Evolutionary conservation across 2,113 vertebrate species (phyloP).

Genomic region (Xyliphius kryptos): DNA sequence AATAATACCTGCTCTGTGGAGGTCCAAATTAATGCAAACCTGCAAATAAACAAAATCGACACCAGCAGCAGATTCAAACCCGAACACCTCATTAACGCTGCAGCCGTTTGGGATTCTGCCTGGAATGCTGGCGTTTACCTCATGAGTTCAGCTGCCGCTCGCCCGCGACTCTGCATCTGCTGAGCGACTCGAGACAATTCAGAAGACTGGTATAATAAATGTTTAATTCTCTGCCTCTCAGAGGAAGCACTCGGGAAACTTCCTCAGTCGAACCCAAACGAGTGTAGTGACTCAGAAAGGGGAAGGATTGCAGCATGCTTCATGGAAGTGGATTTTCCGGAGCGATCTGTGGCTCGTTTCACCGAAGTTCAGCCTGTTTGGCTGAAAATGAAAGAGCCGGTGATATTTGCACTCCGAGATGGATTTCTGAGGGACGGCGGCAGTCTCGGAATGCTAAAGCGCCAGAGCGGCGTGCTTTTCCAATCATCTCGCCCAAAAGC

Average conservation of each 20-base stretch:
- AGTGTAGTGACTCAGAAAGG: background rate
- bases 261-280: background rate
- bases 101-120: no score
- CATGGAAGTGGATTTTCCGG: slow-evolving; percentile 10
- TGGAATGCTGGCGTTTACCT: no score
- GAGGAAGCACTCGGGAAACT: background rate
- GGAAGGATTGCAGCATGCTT: slow-evolving; percentile 10
- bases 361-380: slow-evolving; percentile 1
- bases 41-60: no score
- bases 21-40: no score
- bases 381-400: slow-evolving; percentile 44
- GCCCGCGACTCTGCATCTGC: no score
- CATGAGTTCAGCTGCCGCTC: no score
- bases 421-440: slow-evolving; percentile 38
- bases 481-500: slow-evolving; percentile 30
- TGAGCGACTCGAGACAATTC: slow-evolving; percentile 9
- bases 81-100: no score
- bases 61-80: no score
- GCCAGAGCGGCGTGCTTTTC: slow-evolving; percentile 27
- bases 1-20: no score
- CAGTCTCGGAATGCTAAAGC: slow-evolving; percentile 23
- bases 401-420: slow-evolving; percentile 46
- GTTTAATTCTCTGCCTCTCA: slow-evolving; percentile 19
- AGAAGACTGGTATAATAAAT: slow-evolving; percentile 28
- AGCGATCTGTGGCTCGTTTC: background rate